A percentile compares a stretch with the other conserved stretches of the same genome.
phyloP scores from a whole-genome alignment of 2,888 invertebrate genomes.

The Hypomecis punctinalis region DNA sequence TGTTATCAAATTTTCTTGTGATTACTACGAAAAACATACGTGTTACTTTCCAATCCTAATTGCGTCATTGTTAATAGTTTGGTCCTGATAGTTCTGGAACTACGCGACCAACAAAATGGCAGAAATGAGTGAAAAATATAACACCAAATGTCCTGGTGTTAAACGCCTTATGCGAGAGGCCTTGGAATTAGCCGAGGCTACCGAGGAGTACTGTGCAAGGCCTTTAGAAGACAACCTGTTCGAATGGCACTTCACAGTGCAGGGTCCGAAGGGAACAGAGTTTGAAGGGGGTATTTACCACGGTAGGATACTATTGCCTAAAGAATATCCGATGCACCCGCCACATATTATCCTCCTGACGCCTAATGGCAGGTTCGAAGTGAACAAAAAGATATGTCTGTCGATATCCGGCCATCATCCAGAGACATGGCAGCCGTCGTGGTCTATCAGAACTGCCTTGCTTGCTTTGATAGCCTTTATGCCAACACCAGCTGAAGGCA shows the following conservation, averaged over 20 bases:
- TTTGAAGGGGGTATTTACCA: slow-evolving; percentile 97
- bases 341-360: slow-evolving; percentile 97
- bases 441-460: slow-evolving; percentile 97
- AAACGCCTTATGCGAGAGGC: slow-evolving; percentile 97
- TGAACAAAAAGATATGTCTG: slow-evolving; percentile 96
- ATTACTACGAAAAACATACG: slow-evolving; percentile 64
- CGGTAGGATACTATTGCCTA: slow-evolving; percentile 95
- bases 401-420: slow-evolving; percentile 98
- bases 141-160: slow-evolving; percentile 90
- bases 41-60: slow-evolving; percentile 50
- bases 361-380: slow-evolving; percentile 97
- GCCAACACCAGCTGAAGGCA: slow-evolving; percentile 95
- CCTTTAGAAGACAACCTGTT: slow-evolving; percentile 98
- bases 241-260: slow-evolving; percentile 98
- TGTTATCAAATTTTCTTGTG: slow-evolving; percentile 68
- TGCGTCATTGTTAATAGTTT: slow-evolving; percentile 54
- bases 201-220: slow-evolving; percentile 95
- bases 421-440: slow-evolving; percentile 99
- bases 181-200: slow-evolving; percentile 92
- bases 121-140: slow-evolving; percentile 79
- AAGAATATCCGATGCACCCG: slow-evolving; percentile 99
- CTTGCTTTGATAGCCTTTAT: slow-evolving; percentile 97
- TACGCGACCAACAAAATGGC: slow-evolving; percentile 57
- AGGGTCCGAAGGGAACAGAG: slow-evolving; percentile 94
- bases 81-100: slow-evolving; percentile 10